Base-by-base conservation (phyloP, 2,888 invertebrate genomes). In the Drymonia ruficornis region DNA sequence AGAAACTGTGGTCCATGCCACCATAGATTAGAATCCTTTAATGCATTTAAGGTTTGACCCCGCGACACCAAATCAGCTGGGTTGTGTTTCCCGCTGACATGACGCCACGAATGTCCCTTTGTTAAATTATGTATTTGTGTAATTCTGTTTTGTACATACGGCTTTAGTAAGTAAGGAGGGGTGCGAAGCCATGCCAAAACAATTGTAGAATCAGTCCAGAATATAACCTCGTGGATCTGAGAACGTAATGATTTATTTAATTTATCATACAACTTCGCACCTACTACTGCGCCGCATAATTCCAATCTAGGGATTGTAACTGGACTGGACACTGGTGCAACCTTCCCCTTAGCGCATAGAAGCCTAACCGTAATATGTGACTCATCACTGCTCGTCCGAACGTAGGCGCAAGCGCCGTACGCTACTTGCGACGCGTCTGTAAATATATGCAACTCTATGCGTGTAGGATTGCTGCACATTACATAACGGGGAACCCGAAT, bases 121-220 rank as follows among this genome's bases (percentile, higher is more conserved):
- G 67, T 62, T 2, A 59, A 28, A 29, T 65, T 59, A 8, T 59
- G 55, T 13, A 70, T 60, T 52, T 70, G 58, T 2, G 45, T 29
- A 0, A 55, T 49, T 19, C 68, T 50, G 45, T 65, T 67, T 49
- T 65, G 66, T 3, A 70, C 66, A 51, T 59, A 70, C 1, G 63
- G 43, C 55, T 72, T 68, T 44, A 72, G 48, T 47, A 53, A 46
- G 46, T 50, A 54, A 44, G 66, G 62, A 8, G 62, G 31, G 55
- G 54, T 70, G 0, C 47, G 48, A 12, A 70, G 42, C 67, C 68
- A 71, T 1, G 66, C 65, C 18, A 71, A n/a, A 1, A 61, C 65
- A 0, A 70, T 66, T 15, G 63, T 71, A 0, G 68, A 68, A 51
- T 71, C 69, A 0, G 68, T 63, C 64, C 63, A 74, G 11, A 61